Evolutionary conservation across 1,140 invertebrate species (phyloP).

Genomic region (Prorops nasuta): DNA sequence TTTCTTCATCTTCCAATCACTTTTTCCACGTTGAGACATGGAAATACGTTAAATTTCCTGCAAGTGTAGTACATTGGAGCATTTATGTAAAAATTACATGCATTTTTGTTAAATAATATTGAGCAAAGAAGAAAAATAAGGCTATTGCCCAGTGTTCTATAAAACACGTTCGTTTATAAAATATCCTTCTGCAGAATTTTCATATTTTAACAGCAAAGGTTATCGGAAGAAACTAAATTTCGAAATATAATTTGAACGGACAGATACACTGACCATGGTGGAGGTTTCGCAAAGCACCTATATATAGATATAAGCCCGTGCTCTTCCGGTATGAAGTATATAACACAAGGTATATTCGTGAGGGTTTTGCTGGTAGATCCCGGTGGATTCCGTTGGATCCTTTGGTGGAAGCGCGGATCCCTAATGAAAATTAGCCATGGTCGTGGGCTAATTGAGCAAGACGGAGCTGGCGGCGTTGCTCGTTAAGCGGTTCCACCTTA

Average conservation of each 20-base stretch:
- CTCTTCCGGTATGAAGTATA: neutral
- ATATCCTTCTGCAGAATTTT: too few species aligned
- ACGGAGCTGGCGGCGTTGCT: conserved; percentile 12
- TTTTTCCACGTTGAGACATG: neutral
- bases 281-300: too few species aligned
- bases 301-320: too few species aligned
- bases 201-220: too few species aligned
- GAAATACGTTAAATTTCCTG: neutral
- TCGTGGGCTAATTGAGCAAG: conserved; percentile 21
- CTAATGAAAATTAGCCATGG: conserved; percentile 28
- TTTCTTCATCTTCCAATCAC: neutral
- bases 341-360: neutral
- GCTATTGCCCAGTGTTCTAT: too few species aligned
- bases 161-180: too few species aligned
- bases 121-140: too few species aligned
- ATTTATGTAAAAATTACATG: too few species aligned
- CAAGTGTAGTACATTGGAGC: too few species aligned
- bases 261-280: too few species aligned
- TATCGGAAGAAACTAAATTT: too few species aligned
- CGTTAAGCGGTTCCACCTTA: conserved; percentile 21
- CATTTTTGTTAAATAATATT: too few species aligned
- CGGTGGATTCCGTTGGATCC: neutral
- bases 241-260: neutral
- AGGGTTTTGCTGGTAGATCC: neutral
- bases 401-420: neutral